These are phyloP conservation scores for Thecophora atra DNA, from an alignment of 2,888 invertebrate species.

Conservation along the genomic window DNA sequence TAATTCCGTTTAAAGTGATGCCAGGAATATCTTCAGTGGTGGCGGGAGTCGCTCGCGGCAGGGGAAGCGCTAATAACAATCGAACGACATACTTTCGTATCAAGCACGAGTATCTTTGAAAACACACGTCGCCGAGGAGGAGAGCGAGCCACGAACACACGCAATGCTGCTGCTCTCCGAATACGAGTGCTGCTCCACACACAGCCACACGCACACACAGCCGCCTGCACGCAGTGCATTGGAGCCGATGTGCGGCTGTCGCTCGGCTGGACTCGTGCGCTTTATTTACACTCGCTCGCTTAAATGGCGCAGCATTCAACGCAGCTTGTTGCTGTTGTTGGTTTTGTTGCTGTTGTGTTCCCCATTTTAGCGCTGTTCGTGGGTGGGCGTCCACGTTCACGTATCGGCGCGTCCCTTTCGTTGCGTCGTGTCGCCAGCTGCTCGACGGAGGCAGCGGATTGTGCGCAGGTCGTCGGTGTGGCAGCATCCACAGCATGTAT, in stretches of 20 bases:
- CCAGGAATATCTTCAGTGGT: no score
- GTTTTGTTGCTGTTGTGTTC: conserved; percentile 9
- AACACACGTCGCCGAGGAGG: neutral
- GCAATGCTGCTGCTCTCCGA: conserved; percentile 23
- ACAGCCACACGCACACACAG: neutral
- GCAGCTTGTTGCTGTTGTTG: neutral
- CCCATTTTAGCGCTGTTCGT: conserved; percentile 11
- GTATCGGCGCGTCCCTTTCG: conserved; percentile 24
- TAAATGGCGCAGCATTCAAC: conserved; percentile 29
- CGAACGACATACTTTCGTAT: conserved; percentile 11
- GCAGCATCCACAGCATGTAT: conserved; percentile 23
- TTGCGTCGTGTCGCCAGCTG: conserved; percentile 21
- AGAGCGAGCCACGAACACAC: no score
- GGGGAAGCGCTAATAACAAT: neutral
- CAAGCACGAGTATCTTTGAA: neutral
- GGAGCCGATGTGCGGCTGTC: neutral
- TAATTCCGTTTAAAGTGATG: neutral
- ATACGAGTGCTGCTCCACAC: neutral
- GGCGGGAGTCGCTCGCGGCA: neutral
- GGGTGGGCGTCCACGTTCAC: conserved; percentile 33
- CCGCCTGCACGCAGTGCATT: neutral
- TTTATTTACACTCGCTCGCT: conserved; percentile 21
- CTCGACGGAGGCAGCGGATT: conserved; percentile 27
- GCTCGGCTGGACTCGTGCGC: neutral
- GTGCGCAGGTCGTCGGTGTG: conserved; percentile 36